phyloP scores from a whole-genome alignment of 2,888 invertebrate species.

The Spatulosminthurus flaviceps region DNA sequence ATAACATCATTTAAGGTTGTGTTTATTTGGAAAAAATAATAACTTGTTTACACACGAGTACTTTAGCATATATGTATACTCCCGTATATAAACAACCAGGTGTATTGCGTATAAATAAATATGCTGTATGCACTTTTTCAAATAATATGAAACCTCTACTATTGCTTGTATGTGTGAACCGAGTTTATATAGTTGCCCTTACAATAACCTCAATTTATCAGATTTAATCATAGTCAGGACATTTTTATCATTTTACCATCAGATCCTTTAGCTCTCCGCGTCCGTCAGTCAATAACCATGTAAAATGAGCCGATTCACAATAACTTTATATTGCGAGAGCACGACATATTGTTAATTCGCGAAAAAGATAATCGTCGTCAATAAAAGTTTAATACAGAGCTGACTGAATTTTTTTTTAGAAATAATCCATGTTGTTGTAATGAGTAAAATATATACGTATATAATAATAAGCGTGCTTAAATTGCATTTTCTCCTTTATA shows the following conservation, averaged over 20 bases:
- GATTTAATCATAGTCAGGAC: slow-evolving; percentile 19
- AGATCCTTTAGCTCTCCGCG: not conserved
- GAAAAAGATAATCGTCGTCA: not conserved
- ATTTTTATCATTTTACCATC: slow-evolving; percentile 31
- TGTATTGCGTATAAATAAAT: too few relatives aligned
- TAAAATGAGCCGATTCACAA: not conserved
- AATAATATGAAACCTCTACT: too few relatives aligned
- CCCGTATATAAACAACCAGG: too few relatives aligned
- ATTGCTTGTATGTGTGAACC: slow-evolving; percentile 4
- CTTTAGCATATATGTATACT: too few relatives aligned
- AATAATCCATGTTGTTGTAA: too few relatives aligned
- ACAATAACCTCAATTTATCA: slow-evolving; percentile 20
- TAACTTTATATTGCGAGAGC: not conserved
- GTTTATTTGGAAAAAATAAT: too few relatives aligned
- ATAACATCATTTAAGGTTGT: too few relatives aligned
- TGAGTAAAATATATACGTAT: too few relatives aligned
- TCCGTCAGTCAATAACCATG: not conserved
- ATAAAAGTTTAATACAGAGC: not conserved
- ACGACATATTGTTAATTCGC: not conserved
- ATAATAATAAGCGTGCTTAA: not conserved
- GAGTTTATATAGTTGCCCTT: slow-evolving; percentile 2
- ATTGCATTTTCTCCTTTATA: too few relatives aligned
- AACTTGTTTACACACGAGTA: too few relatives aligned
- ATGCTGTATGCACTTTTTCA: too few relatives aligned
- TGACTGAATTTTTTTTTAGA: too few relatives aligned